Conservation (phyloP, 1,140 invertebrate species). For the Saccostrea cuccullata region DNA sequence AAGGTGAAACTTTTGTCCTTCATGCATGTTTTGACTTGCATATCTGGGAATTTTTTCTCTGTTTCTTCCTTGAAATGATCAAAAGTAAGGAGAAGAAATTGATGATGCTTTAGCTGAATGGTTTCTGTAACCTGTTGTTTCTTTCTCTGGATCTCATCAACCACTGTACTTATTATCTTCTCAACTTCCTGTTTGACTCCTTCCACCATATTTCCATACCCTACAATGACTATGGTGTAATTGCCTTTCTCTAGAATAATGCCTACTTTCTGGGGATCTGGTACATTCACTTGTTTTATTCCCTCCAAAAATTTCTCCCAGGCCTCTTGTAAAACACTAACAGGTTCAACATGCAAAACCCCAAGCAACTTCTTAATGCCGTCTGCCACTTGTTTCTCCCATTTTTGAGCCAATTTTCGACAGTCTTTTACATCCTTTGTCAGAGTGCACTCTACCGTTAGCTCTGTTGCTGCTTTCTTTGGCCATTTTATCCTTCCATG, state of each 20-base stretch:
- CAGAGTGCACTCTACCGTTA: conserved; percentile 48
- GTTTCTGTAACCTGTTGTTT: conserved; percentile 59
- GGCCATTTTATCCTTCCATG: conserved; percentile 48
- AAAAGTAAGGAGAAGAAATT: conserved; percentile 50
- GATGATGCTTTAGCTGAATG: conserved; percentile 28
- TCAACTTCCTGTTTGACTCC: conserved; percentile 52
- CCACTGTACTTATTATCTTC: conserved; percentile 28
- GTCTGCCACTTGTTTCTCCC: conserved; percentile 47
- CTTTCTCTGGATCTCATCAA: conserved; percentile 53
- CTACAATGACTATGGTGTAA: conserved; percentile 52
- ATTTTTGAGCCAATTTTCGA: conserved; percentile 49
- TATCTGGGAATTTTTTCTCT: conserved; percentile 42
- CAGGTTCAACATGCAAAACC: conserved; percentile 27
- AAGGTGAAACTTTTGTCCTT: conserved; percentile 50
- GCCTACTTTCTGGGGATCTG: conserved; percentile 51
- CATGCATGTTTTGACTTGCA: conserved; percentile 50
- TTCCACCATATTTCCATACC: conserved; percentile 49
- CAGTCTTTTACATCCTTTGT: conserved; percentile 48
- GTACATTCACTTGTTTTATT: conserved; percentile 31
- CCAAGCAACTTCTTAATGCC: conserved; percentile 7
- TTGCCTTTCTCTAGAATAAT: conserved; percentile 42
- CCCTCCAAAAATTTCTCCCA: conserved; percentile 53
- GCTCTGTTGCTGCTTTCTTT: background rate
- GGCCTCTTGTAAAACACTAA: conserved; percentile 49
- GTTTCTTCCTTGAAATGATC: conserved; percentile 50